Evolutionary conservation across 2,888 invertebrate genomes (phyloP), one percentile per base, ranked within the genome.

Genomic region (Parochlus steinenii): DNA sequence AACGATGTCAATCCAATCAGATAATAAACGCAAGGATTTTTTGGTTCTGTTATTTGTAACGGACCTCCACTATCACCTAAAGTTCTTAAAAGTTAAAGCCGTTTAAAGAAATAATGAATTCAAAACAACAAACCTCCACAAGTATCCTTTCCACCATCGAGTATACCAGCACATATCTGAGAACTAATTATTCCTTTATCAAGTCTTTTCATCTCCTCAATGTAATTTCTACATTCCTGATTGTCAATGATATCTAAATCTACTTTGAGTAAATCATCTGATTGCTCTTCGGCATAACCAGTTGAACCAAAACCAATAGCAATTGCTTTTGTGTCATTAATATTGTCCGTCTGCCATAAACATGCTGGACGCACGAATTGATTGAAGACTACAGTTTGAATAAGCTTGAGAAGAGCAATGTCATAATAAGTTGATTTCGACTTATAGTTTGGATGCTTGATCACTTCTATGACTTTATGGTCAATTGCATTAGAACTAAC

Each of bases 371-470:
- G 51, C 16, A 59, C 49, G 3, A 40, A 42, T 3, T 46, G 39
- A 3, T 52, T 48, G 5, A 60, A 45, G 6, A 10, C 20, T 3
- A 46, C 53, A 5, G 41, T 40, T n/a, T 43, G 46, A 6, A 44
- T 45, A 2, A 71, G 50, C 42, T 62, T 54, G 1, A 73, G 41
- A 4, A 73, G 47, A 3, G 69, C 72, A 41, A 74, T 70, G 40
- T 73, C 73, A 39, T 69, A 58, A 45, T 72, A 71, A 46, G 65
- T 63, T 7, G 54, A 50, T 0, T 64, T 59, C 5, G 57, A 55
- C 10, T 50, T 54, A 47, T 69, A 69, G 27, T 59, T 51, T 3
- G 67, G 67, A 51, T 70, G 67, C 11, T 54, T 42, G 11, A 61
- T 58, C 6, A 63, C 56, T 20, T 56, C 46, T 1, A 48, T 44